Evolutionary conservation across 2,113 vertebrate species (phyloP).

Genomic region (Cervus canadensis): DNA sequence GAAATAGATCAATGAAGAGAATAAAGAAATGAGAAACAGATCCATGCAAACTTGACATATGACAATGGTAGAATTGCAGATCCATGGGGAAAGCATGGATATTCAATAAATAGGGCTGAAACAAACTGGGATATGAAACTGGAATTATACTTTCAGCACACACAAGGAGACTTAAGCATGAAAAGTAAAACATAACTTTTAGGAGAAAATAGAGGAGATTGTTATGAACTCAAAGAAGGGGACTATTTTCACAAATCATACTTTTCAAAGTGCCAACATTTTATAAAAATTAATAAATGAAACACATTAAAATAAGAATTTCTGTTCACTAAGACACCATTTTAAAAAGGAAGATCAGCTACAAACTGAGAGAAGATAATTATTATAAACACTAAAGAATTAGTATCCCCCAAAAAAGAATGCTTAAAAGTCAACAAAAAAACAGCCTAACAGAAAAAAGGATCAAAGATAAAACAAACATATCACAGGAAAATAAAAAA

Average conservation of each 20-base stretch:
- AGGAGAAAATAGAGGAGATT: background rate
- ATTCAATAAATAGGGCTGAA: background rate
- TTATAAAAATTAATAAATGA: background rate
- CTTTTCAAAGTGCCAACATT: background rate
- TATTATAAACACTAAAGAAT: background rate
- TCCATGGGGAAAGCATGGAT: background rate
- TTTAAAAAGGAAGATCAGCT: background rate
- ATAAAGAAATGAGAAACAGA: background rate
- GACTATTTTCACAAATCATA: background rate
- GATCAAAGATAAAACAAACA: background rate
- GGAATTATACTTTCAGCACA: background rate
- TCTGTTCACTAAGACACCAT: background rate
- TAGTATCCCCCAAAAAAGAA: background rate
- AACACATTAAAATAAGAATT: background rate
- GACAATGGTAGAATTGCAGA: background rate
- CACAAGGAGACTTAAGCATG: background rate
- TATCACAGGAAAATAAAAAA: background rate
- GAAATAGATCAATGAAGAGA: background rate
- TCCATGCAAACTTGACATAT: background rate
- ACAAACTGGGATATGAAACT: background rate
- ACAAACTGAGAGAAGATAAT: background rate
- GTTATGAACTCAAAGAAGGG: background rate
- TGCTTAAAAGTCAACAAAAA: constrained; percentile 12
- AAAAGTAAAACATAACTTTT: background rate
- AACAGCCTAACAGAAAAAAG: background rate